These are phyloP conservation scores for Xiphorhynchus erythropygius DNA, from an alignment of 2,797 vertebrate species.

Conservation along the genomic window DNA sequence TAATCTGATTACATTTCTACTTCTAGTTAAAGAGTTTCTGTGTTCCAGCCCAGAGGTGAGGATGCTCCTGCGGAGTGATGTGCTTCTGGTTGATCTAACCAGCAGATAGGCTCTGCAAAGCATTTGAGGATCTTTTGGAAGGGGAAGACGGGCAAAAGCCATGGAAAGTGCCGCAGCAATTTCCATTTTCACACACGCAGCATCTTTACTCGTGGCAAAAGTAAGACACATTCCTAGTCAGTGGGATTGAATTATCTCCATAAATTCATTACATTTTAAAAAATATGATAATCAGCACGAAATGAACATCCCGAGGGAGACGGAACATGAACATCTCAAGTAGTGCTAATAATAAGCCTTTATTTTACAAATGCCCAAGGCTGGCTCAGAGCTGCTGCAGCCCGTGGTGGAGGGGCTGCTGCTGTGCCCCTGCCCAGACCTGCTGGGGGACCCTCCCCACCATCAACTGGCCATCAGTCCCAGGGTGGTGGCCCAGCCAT, in stretches of 20 bases:
- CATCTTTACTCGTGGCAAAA: conserved; percentile 47
- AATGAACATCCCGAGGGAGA: conserved; percentile 61
- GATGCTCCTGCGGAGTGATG: background rate
- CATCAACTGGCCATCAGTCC: accelerated
- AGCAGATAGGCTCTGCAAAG: conserved; percentile 33
- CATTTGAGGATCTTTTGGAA: conserved; percentile 21
- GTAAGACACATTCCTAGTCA: conserved; percentile 38
- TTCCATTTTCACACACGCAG: conserved; percentile 58
- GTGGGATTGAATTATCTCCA: conserved; percentile 66
- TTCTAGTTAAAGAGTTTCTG: conserved; percentile 5
- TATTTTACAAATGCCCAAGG: conserved; percentile 60
- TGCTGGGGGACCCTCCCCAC: accelerated
- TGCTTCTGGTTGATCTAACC: background rate
- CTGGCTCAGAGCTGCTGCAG: background rate
- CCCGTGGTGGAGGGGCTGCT: background rate
- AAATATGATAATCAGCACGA: conserved; percentile 64
- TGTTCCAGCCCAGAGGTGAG: conserved; percentile 42
- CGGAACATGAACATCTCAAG: conserved; percentile 58
- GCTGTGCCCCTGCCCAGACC: background rate
- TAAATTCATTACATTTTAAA: conserved; percentile 69
- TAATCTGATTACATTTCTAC: conserved; percentile 56
- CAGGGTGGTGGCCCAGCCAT: accelerated
- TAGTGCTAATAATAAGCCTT: conserved; percentile 62
- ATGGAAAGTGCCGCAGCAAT: conserved; percentile 40
- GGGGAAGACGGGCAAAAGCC: background rate